Percentiles rank a stretch among this genome's conserved stretches.
phyloP scores from a whole-genome alignment of 53 echinoderm and acorn worm species.

The Mesocentrotus franciscanus region DNA sequence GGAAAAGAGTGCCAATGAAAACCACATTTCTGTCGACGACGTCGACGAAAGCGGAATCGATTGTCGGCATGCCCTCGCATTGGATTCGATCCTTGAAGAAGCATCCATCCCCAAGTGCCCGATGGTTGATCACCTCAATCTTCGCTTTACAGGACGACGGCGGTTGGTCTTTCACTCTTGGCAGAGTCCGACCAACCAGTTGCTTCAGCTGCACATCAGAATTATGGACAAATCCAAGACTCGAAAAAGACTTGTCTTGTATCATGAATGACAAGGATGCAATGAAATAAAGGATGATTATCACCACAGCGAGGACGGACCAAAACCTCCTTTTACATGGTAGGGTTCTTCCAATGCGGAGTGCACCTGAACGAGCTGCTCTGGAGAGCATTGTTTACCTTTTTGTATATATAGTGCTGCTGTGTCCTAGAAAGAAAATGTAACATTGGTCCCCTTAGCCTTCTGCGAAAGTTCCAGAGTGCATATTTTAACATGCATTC shows the following conservation, averaged over 20 bases:
- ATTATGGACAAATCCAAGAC: slow-evolving; percentile 56
- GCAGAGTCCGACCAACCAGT: background rate
- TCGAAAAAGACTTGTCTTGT: slow-evolving; percentile 44
- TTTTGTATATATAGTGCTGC: background rate
- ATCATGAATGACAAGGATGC: slow-evolving; percentile 5
- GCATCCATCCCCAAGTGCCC: slow-evolving; percentile 69
- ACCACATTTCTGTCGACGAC: slow-evolving; percentile 72
- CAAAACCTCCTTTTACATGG: background rate
- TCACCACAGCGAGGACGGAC: background rate
- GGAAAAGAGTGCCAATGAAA: slow-evolving; percentile 72
- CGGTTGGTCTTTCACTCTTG: background rate
- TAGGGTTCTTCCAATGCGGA: background rate
- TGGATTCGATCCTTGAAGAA: slow-evolving; percentile 79
- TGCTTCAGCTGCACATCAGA: background rate
- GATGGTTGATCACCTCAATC: slow-evolving; percentile 12
- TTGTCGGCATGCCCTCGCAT: slow-evolving; percentile 80
- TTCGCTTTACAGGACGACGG: background rate
- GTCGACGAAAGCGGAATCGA: slow-evolving; percentile 87
- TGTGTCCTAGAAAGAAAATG: background rate
- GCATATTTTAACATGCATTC: background rate
- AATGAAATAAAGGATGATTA: background rate
- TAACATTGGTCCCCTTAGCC: background rate
- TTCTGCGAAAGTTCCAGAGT: background rate
- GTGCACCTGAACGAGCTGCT: background rate
- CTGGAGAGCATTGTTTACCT: background rate